Base-by-base conservation (phyloP, 2,888 invertebrate genomes). In the Drosophila fungiperda region DNA sequence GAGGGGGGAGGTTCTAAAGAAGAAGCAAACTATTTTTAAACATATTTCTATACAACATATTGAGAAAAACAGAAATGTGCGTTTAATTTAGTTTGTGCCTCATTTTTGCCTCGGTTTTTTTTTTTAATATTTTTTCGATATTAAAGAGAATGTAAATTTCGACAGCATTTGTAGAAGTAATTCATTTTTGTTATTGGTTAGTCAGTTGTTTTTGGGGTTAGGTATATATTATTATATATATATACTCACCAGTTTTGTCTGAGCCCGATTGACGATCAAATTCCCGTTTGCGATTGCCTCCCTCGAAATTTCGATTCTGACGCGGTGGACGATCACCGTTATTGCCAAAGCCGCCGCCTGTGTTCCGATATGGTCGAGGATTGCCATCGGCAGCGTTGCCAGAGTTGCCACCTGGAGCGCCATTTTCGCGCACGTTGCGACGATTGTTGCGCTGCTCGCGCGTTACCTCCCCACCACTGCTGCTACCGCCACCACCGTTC, bases 241-340 rank as follows among this genome's bases (percentile, higher is more conserved):
- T 32, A 52, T 66, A 45, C 68, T 89, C 74, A 92, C 98, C 98
- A 92, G 98, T 98, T 94, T 97, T 98, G 93, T 98, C 98, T 75
- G 98, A 98, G 90, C 98, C 98, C 90, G 98, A 98, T 93, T 98
- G 97, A 89, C 99, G 96, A 94, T 99, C 99, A 93, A 97, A 98
- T 94, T 99, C 98, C 71, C 98, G 96, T 94, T 98, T 98, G 29
- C 91, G 86, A 62, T 93, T 94, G 63, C 90, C 91, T 52, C 92
- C 92, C 68, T 91, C 91, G 71, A 90, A 92, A 65, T 94, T 93
- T 35, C 94, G 93, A 87, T 92, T 90, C 53, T 89, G 84, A 32
- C 93, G 91, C 33, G 89, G 91, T 63, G 91, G 91, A 60, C 87
- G 87, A 73, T 87, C 86, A 50, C 71, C 76, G 23, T 61, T 55